These are phyloP conservation scores for Apamea monoglypha DNA, from an alignment of 2,888 invertebrate species.

Conservation along the genomic window DNA sequence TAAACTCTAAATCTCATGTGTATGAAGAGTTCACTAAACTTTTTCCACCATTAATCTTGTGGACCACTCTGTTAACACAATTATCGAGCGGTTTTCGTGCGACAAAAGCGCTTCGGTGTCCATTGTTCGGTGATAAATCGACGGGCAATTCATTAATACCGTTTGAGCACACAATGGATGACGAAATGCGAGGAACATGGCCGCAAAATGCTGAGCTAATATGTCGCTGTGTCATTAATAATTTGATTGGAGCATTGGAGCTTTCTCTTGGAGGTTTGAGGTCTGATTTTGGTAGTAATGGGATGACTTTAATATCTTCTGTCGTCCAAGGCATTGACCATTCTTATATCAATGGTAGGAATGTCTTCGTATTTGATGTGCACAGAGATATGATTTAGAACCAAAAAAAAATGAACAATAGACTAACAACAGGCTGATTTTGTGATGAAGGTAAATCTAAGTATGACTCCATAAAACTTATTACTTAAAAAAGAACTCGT, in stretches of 20 bases:
- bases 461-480: not conserved
- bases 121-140: constrained; percentile 71
- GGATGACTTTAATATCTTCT: not conserved
- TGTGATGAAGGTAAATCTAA: not conserved
- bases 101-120: constrained; percentile 62
- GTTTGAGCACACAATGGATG: constrained; percentile 69
- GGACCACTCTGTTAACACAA: constrained; percentile 65
- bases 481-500: not conserved
- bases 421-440: too few species aligned
- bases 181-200: constrained; percentile 60
- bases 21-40: constrained; percentile 64
- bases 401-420: not conserved
- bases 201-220: constrained; percentile 46
- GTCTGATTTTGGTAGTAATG: constrained; percentile 19
- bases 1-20: constrained; percentile 22
- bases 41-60: constrained; percentile 62
- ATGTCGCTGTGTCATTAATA: constrained; percentile 65
- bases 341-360: not conserved
- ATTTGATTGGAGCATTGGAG: constrained; percentile 63
- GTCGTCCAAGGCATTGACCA: not conserved
- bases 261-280: constrained; percentile 53
- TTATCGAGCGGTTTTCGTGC: constrained; percentile 63
- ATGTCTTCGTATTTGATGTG: not conserved
- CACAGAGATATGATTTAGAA: not conserved
- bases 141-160: constrained; percentile 72